Percentiles rank a stretch among this genome's conserved stretches.
These are phyloP conservation scores for Pipra filicauda DNA, from an alignment of 2,113 vertebrate genomes.

Conservation along the genomic window DNA sequence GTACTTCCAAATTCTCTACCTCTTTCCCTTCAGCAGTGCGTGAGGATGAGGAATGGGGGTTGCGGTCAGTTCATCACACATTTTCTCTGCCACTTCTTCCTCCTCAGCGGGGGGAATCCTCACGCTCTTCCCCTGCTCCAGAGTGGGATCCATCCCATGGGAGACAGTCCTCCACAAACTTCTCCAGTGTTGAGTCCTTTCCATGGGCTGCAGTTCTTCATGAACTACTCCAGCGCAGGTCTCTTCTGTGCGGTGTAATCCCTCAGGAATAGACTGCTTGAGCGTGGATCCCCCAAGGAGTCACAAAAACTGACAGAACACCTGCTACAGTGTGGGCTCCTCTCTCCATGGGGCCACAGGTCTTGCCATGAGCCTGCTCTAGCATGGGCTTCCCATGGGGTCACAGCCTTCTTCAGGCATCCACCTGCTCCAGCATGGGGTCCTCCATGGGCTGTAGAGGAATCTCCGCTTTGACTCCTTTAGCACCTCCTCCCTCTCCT, in stretches of 20 bases:
- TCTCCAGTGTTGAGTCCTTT: not conserved
- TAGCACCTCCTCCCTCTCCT: not conserved
- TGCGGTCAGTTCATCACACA: accelerated
- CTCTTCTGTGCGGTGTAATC: not conserved
- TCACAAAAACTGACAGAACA: not conserved
- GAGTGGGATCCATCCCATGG: not conserved
- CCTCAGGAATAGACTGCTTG: not conserved
- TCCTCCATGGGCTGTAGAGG: not conserved
- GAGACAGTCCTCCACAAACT: accelerated
- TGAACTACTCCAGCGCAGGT: not conserved
- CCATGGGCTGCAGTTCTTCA: not conserved
- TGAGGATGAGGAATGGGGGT: accelerated
- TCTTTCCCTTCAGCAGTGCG: accelerated
- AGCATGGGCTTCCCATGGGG: not conserved
- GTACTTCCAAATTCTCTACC: not conserved
- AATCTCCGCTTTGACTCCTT: not conserved
- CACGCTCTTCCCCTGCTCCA: not conserved
- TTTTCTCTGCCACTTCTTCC: not conserved
- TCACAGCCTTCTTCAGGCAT: not conserved
- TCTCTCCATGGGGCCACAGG: not conserved
- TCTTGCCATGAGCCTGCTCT: not conserved
- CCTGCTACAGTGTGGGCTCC: not conserved
- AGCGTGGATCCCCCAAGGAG: not conserved
- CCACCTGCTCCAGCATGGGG: not conserved
- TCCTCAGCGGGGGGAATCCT: not conserved